Conservation (phyloP, 2,888 invertebrate genomes). For the Scaptodrosophila latifasciaeformis region DNA sequence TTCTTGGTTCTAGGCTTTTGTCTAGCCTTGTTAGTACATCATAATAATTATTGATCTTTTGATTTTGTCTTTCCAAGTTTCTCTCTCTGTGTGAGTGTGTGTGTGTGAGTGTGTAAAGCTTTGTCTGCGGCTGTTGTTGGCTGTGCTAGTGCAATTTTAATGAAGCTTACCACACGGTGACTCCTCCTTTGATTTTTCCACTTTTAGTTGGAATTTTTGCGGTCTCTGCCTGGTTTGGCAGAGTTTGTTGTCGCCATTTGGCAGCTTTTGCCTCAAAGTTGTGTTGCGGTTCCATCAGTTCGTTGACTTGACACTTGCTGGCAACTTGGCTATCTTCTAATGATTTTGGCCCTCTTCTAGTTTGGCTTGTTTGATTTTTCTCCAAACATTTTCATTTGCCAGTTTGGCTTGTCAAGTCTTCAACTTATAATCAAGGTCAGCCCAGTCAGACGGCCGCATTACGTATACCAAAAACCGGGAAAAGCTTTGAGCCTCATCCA, state of each 20-base stretch:
- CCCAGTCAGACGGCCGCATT: background rate
- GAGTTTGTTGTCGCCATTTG: too few species aligned
- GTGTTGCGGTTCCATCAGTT: conserved; percentile 57
- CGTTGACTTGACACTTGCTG: conserved; percentile 59
- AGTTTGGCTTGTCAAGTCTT: too few species aligned
- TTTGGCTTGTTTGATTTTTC: too few species aligned
- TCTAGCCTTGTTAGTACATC: conserved; percentile 43
- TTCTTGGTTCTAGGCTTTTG: conserved; percentile 9
- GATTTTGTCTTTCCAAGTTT: conserved; percentile 58
- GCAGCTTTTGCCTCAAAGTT: background rate
- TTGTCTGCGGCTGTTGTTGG: conserved; percentile 32
- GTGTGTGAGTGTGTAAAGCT: conserved; percentile 18
- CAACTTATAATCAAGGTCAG: conserved; percentile 60
- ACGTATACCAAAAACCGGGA: too few species aligned
- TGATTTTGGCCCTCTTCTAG: too few species aligned
- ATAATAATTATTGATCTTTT: conserved; percentile 72
- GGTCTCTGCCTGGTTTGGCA: conserved; percentile 11
- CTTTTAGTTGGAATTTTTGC: background rate
- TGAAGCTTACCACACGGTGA: too few species aligned
- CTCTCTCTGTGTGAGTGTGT: conserved; percentile 18
- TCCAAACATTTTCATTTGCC: conserved; percentile 59
- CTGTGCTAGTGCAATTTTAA: conserved; percentile 61
- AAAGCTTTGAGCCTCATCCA: conserved; percentile 50
- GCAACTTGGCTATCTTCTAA: too few species aligned
- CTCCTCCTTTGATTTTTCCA: too few species aligned